Evolutionary conservation across 1,140 invertebrate genomes (phyloP).

Genomic region (Caenorhabditis remanei): DNA sequence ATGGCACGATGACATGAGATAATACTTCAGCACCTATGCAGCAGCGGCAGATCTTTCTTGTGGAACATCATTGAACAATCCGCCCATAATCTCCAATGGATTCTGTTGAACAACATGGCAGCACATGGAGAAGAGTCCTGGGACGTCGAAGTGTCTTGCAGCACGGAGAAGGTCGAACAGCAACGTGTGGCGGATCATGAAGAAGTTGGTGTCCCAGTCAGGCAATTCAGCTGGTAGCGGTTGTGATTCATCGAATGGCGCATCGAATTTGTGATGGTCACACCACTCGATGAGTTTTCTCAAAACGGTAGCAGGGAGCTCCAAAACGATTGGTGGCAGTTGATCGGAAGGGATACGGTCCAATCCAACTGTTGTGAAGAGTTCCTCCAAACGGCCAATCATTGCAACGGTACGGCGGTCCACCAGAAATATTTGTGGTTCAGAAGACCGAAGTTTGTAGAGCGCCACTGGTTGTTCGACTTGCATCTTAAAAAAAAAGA

Average conservation of each 20-base stretch:
- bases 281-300: conserved; percentile 36
- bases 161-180: conserved; percentile 11
- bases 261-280: conserved; percentile 36
- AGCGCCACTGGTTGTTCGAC: background rate
- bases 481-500: too few relatives aligned
- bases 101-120: background rate
- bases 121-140: conserved; percentile 30
- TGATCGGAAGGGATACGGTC: background rate
- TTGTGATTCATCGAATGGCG: background rate
- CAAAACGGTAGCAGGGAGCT: background rate
- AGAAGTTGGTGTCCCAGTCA: background rate
- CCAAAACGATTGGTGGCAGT: background rate
- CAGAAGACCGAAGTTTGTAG: conserved; percentile 5
- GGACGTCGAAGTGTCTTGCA: background rate
- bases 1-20: too few relatives aligned
- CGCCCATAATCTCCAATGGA: background rate
- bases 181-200: background rate
- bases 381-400: background rate
- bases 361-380: background rate
- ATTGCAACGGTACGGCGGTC: background rate
- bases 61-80: background rate
- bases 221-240: background rate
- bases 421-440: background rate
- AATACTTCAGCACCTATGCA: too few relatives aligned
- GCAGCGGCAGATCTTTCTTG: background rate